Base-by-base conservation (phyloP, 1,140 invertebrate species). In the Leptinotarsa defecta region DNA sequence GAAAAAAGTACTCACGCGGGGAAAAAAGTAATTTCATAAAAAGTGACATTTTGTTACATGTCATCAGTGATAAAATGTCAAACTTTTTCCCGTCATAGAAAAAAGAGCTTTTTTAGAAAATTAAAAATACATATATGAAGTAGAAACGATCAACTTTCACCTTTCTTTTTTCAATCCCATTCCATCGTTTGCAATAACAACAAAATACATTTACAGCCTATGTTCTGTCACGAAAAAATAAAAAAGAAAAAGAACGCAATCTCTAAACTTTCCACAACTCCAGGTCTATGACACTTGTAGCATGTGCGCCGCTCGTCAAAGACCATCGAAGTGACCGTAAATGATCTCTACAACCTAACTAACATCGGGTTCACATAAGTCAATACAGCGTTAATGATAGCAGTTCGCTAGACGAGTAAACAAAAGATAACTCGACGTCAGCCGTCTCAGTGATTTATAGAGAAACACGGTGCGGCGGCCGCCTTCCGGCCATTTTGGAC, bases 371-470 rank as follows among this genome's bases (percentile, higher is more conserved):
- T 57, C 52, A 57, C 52, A 0, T 4, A 19, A 57, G 52, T 57
- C 52, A 57, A 57, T 57, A 43, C 34, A 57, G n/a, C 52, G 6
- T 57, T 57, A 57, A 57, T 57, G 52, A 17, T 15, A 17, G 52
- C 52, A 57, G 52, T 57, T 57, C 52, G 17, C 52, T 43, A 11
- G 13, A 57, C 52, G 15, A 5, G 52, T 57, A 57, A 57, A 57
- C 52, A 57, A n/a, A 57, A 57, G 52, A n/a, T 57, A 57, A 57
- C 52, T 57, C n/a, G 52, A 57, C 52, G 34, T 43, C 8, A 57
- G 52, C 52, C n/a, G 17, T 57, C 52, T 15, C 52, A 57, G 52
- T 57, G 52, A 57, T 57, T 57, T 57, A 19, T 57, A 34, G 52
- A 57, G 52, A 57, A 13, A n/a, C 52, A 19, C 52, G 52, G 15